Percentiles rank a stretch among this genome's conserved stretches.
These are phyloP conservation scores for Ascaphus truei DNA, from an alignment of 2,113 vertebrate species.

Conservation along the genomic window DNA sequence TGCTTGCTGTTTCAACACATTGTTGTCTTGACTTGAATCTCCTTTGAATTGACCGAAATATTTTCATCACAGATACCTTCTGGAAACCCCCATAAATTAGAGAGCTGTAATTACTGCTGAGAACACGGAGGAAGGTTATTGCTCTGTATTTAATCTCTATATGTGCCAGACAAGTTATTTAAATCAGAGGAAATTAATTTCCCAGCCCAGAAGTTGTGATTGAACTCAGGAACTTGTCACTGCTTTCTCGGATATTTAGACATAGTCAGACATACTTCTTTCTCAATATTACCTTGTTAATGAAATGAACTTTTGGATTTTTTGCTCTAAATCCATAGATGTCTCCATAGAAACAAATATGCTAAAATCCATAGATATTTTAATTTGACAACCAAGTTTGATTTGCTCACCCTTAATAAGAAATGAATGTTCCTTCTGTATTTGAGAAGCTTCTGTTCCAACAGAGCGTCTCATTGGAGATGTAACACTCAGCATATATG, in stretches of 20 bases:
- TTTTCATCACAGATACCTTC: conserved; percentile 1
- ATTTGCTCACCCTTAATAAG: neutral
- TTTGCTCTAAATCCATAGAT: neutral
- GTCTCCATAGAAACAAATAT: conserved; percentile 18
- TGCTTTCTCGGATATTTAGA: neutral
- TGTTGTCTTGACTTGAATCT: neutral
- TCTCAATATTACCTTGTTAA: neutral
- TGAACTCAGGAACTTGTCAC: neutral
- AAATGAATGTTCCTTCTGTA: neutral
- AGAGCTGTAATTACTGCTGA: conserved; percentile 15
- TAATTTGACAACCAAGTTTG: conserved; percentile 2
- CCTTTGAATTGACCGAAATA: conserved; percentile 6
- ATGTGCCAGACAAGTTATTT: neutral
- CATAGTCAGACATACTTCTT: neutral
- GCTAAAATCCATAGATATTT: neutral
- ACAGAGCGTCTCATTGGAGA: neutral
- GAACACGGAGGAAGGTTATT: neutral
- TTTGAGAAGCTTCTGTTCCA: neutral
- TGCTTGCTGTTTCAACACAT: neutral
- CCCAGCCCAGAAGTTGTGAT: neutral
- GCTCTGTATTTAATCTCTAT: neutral
- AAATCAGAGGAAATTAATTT: conserved; percentile 2
- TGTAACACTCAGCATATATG: neutral
- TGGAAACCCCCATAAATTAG: conserved; percentile 15
- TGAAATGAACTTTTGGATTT: conserved; percentile 15